Conservation (phyloP, 2,113 vertebrate genomes). For the Triplophysa tibetana region DNA sequence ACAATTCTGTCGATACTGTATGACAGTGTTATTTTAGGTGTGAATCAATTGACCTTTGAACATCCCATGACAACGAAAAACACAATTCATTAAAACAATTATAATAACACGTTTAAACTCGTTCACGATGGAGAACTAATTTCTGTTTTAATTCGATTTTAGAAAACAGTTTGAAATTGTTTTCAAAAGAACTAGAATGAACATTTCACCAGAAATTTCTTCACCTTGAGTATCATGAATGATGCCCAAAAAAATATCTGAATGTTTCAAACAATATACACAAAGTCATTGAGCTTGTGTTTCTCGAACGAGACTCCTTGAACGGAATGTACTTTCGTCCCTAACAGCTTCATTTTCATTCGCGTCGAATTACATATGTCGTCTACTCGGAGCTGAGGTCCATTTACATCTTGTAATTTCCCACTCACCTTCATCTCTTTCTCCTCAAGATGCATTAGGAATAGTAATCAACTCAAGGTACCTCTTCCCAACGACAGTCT, state of each 20-base stretch:
- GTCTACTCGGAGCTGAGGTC: slow-evolving; percentile 1
- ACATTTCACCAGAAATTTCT: not conserved
- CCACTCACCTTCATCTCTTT: slow-evolving; percentile 25
- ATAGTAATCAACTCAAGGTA: slow-evolving; percentile 23
- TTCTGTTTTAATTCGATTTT: too few relatives aligned
- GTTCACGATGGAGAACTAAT: too few relatives aligned
- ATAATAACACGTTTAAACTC: not conserved
- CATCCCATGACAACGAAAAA: too few relatives aligned
- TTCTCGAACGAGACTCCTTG: not conserved
- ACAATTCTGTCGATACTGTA: too few relatives aligned
- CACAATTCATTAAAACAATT: too few relatives aligned
- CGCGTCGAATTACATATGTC: not conserved
- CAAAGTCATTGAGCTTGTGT: not conserved
- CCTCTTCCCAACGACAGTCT: not conserved
- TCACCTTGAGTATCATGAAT: not conserved
- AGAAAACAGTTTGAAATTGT: not conserved
- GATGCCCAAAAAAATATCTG: not conserved
- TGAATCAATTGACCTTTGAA: too few relatives aligned
- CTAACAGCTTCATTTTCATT: not conserved
- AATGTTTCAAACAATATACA: too few relatives aligned
- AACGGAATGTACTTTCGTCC: too few relatives aligned
- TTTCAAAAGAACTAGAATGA: not conserved
- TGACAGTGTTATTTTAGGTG: too few relatives aligned
- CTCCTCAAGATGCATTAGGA: not conserved
- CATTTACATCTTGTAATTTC: not conserved